phyloP scores from a whole-genome alignment of 2,113 vertebrate species.

The Pardalotus punctatus region DNA sequence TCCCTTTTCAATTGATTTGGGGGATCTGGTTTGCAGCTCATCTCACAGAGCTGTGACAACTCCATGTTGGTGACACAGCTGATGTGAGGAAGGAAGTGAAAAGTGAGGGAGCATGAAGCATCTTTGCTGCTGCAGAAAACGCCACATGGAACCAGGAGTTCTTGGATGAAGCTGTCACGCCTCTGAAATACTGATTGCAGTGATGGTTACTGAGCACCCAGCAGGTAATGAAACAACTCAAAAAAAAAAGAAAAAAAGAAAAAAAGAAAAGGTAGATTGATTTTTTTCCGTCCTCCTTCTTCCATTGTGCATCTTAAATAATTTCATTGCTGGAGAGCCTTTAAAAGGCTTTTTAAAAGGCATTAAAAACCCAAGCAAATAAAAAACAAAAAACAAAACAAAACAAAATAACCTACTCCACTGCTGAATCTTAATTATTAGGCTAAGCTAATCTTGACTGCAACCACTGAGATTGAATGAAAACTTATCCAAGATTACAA shows the following conservation, averaged over 20 bases:
- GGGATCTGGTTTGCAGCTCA: neutral
- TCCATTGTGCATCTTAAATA: neutral
- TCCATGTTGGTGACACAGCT: neutral
- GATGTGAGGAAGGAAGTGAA: neutral
- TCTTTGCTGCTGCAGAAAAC: neutral
- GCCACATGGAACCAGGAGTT: neutral
- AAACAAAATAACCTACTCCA: neutral
- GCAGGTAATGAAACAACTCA: neutral
- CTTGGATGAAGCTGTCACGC: neutral
- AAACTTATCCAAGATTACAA: neutral
- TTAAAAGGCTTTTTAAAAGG: neutral
- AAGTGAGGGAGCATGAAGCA: neutral
- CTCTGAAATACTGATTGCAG: neutral
- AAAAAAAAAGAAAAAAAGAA: neutral
- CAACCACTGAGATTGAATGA: neutral
- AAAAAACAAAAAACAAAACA: neutral
- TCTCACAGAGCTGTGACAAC: neutral
- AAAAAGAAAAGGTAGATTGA: neutral
- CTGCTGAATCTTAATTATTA: neutral
- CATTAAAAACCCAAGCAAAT: neutral
- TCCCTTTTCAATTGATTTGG: neutral
- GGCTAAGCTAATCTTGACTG: neutral
- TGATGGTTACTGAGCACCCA: neutral
- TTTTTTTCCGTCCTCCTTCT: neutral
- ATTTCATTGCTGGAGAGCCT: neutral